Evolutionary conservation across 2,113 vertebrate species (phyloP), one percentile per base, ranked within the genome.

Genomic region (Saiga tatarica): DNA sequence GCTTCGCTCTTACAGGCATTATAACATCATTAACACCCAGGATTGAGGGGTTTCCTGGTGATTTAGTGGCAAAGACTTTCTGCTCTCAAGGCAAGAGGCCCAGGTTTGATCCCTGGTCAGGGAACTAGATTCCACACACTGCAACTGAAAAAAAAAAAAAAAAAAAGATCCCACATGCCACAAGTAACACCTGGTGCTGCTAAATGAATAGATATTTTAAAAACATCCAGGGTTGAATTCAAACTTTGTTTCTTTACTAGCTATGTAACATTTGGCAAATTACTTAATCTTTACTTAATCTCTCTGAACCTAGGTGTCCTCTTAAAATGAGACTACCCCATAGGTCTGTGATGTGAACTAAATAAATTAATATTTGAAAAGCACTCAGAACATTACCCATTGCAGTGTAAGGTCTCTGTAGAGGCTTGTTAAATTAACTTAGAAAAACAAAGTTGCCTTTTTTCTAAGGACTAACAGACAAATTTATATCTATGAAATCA

Each of bases 401-500:
- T 16, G 86, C 15, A 50, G 64, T 50, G 28, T 55, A 55, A 83
- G 19, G 26, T n/a, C 45, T 62, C 36, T 30, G 12, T 53, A 92
- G 95, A 15, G 42, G 64, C 81, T 90, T 62, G 50, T 50, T 79
- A 67, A 94, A 87, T 91, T 89, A 85, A 96, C 82, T 96, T 88
- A 76, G 84, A 64, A 88, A 85, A 79, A 23, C 25, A 74, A 93
- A 76, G 15, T 30, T 79, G 25, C 39, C 1, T 87, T 96, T 89
- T 60, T 94, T 82, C 17, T 36, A 94, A 88, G 87, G 59, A 45
- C 84, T 92, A 64, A 42, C 30, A 83, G 83, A 84, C 50, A 93
- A 83, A 76, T 90, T 94, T 91, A 74, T 74, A 78, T 39, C 67
- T 64, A 81, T 90, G 95, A 97, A 87, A 78, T 90, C 81, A 62